Base-by-base conservation (phyloP, 2,113 vertebrate species). In the Sylvilagus bachmani region DNA sequence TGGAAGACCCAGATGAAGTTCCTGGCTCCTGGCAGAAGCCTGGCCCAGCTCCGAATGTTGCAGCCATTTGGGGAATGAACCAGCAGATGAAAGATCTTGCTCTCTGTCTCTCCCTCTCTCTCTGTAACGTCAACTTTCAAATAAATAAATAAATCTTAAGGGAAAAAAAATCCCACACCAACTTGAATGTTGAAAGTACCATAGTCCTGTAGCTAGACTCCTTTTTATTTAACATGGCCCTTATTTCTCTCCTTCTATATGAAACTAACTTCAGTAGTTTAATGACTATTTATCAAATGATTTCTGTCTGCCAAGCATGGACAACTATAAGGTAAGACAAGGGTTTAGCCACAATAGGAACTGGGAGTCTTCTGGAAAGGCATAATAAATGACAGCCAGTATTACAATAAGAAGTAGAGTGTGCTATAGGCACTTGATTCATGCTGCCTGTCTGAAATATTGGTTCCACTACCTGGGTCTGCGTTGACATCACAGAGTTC, bases 271-370 rank as follows among this genome's bases (percentile, higher is more conserved):
- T 93, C 71, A 81, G 22, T 82, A 49, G 38, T 36, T 86, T 91
- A 84, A 44, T 86, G 58, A 82, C 21, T 94, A 66, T 74, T 89
- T 93, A 55, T 58, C 82, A 33, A 96, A 73, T 73, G 53, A 74
- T 89, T 31, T 80, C 38, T 24, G 10, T 66, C 6, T 70, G 22
- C 33, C 44, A 86, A 64, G 27, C 11, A 75, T 11, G 62, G 13
- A 79, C 49, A 38, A 80, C 51, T 89, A 74, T 49, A 64, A 87
- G 21, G 21, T 49, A 86, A 93, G 44, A 73, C 64, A 58, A 93
- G 27, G 27, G 89, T 11, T 33, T 58, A 89, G n/a, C 17, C 33
- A 38, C n/a, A 70, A 69, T 17, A 69, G 80, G 10, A 93, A 75
- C 27, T 62, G 16, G 16, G 8, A 44, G 51, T 91, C 53, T 83